These are phyloP conservation scores for Spisula solida DNA, from an alignment of 2,888 invertebrate genomes.

Conservation along the genomic window DNA sequence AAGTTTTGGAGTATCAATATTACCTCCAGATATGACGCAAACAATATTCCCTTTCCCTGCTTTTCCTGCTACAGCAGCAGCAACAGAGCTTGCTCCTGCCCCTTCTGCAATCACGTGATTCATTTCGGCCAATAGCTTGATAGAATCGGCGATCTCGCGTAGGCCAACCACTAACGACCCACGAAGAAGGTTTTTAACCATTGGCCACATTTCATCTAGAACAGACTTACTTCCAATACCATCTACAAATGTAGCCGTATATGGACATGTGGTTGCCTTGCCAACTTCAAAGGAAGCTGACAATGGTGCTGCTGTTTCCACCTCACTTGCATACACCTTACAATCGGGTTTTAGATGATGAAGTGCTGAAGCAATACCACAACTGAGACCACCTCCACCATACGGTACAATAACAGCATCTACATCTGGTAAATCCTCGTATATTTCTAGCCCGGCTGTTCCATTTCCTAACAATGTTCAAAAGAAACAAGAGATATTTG, in stretches of 20 bases:
- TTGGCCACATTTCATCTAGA: constrained; percentile 83
- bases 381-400: constrained; percentile 85
- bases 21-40: constrained; percentile 86
- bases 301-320: constrained; percentile 84
- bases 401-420: constrained; percentile 84
- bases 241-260: constrained; percentile 84
- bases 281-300: constrained; percentile 78
- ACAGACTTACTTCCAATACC: constrained; percentile 84
- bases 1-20: constrained; percentile 82
- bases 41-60: constrained; percentile 82
- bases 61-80: constrained; percentile 80
- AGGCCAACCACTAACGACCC: constrained; percentile 81
- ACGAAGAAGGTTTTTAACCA: constrained; percentile 78
- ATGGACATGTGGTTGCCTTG: constrained; percentile 74
- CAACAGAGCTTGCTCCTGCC: constrained; percentile 84
- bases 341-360: constrained; percentile 79
- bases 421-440: constrained; percentile 84
- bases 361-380: constrained; percentile 83
- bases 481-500: background rate
- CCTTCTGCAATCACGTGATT: constrained; percentile 85
- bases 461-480: constrained; percentile 81
- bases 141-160: constrained; percentile 80
- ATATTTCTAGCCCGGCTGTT: constrained; percentile 85
- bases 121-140: constrained; percentile 81
- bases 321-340: constrained; percentile 83